A percentile compares a stretch with the other conserved stretches of the same genome.
Conservation (phyloP, 2,888 invertebrate species). For the Charanyca ferruginea region DNA sequence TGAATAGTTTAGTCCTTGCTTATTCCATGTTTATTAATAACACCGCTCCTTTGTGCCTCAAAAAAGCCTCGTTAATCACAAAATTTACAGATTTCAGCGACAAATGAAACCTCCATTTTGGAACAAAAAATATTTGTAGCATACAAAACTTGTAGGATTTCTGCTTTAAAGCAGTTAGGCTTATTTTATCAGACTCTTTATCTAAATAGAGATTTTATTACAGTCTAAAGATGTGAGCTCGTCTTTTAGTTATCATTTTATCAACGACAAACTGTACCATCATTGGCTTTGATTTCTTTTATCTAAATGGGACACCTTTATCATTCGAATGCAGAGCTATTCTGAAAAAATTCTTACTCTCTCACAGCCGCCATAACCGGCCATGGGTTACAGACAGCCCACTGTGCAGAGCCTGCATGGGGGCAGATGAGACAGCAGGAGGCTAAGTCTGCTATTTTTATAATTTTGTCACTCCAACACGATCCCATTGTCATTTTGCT, state of each 20-base stretch:
- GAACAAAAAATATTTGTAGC: neutral
- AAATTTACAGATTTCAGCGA: no score
- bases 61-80: no score
- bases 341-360: neutral
- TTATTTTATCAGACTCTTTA: constrained; percentile 1
- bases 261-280: constrained; percentile 1
- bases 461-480: no score
- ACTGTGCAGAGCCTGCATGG: no score
- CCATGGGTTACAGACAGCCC: no score
- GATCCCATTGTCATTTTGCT: no score
- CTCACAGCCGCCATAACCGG: no score
- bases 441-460: no score
- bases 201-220: constrained; percentile 30
- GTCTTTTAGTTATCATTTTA: constrained; percentile 12
- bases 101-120: neutral
- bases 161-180: neutral
- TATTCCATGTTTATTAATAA: no score
- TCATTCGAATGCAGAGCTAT: neutral
- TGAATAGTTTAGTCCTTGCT: no score
- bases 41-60: no score
- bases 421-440: no score
- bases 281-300: constrained; percentile 19
- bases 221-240: neutral
- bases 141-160: neutral
- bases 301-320: neutral